These are phyloP conservation scores for Eretmocerus hayati DNA, from an alignment of 2,888 invertebrate genomes.

Conservation along the genomic window DNA sequence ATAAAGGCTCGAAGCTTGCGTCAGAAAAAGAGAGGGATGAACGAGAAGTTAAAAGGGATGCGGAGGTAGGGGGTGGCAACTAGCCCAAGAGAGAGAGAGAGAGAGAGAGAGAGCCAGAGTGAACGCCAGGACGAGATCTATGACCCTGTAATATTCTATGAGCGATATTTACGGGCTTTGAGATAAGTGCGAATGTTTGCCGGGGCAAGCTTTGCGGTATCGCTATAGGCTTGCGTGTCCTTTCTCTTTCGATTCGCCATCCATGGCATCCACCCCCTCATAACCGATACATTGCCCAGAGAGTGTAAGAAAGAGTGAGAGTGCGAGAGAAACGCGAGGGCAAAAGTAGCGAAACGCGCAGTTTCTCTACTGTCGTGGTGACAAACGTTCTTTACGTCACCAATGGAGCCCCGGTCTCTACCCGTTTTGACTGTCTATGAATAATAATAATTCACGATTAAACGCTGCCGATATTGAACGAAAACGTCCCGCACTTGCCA, in stretches of 20 bases:
- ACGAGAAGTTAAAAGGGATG: conserved; percentile 25
- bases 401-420: not conserved
- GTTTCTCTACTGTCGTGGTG: conserved; percentile 8
- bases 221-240: conserved; percentile 23
- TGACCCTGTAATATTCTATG: conserved; percentile 40
- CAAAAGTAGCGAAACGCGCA: conserved; percentile 13
- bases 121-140: conserved; percentile 31
- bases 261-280: not conserved
- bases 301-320: no score
- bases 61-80: conserved; percentile 11
- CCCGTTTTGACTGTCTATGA: conserved; percentile 20
- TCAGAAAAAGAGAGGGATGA: conserved; percentile 23
- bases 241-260: not conserved
- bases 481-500: conserved; percentile 12
- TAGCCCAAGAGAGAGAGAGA: no score
- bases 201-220: no score
- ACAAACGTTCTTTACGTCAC: conserved; percentile 21
- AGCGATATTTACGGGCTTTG: conserved; percentile 40
- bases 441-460: conserved; percentile 25
- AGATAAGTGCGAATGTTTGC: conserved; percentile 41
- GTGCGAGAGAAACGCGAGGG: not conserved
- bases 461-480: conserved; percentile 23
- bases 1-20: conserved; percentile 32
- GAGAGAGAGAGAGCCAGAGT: no score
- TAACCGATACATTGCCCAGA: no score